These are phyloP conservation scores for Brachionus koreanus DNA, from an alignment of 1,140 invertebrate species.

Conservation along the genomic window DNA sequence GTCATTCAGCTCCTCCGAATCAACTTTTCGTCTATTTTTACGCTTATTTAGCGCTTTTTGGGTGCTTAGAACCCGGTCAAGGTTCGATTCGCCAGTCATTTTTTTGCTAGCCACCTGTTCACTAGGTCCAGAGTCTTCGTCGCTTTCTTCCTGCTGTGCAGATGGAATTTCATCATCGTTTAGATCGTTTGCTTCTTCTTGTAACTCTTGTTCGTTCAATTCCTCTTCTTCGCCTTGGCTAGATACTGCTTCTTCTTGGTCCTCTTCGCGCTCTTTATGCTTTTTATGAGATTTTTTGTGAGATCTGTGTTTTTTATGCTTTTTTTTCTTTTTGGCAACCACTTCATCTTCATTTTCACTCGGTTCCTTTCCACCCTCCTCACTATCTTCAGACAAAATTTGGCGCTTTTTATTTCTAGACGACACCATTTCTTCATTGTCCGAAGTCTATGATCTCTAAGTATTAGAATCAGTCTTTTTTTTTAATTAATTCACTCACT, in stretches of 20 bases:
- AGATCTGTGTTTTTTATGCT: slow-evolving; percentile 10
- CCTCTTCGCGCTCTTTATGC: neutral
- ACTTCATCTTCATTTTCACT: neutral
- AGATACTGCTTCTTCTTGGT: neutral
- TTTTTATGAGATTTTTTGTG: slow-evolving; percentile 16
- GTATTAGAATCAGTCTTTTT: neutral
- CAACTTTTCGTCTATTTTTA: neutral
- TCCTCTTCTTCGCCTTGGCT: slow-evolving; percentile 24
- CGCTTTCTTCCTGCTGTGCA: neutral
- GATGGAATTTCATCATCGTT: neutral
- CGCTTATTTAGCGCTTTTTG: slow-evolving; percentile 18
- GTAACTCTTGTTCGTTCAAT: neutral
- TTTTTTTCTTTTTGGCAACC: neutral
- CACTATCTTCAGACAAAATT: slow-evolving; percentile 33
- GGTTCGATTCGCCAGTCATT: neutral
- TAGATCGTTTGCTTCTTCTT: neutral
- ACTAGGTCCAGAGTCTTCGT: neutral
- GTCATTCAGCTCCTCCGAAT: slow-evolving; percentile 35
- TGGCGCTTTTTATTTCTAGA: slow-evolving; percentile 9
- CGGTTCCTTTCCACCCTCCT: neutral
- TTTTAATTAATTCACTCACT: neutral
- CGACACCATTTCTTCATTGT: neutral
- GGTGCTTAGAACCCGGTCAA: neutral
- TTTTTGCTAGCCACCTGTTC: neutral
- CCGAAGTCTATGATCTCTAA: neutral